Evolutionary conservation across 2,797 vertebrate species (phyloP), one percentile per base, ranked within the genome.

Genomic region (Tachyglossus aculeatus): DNA sequence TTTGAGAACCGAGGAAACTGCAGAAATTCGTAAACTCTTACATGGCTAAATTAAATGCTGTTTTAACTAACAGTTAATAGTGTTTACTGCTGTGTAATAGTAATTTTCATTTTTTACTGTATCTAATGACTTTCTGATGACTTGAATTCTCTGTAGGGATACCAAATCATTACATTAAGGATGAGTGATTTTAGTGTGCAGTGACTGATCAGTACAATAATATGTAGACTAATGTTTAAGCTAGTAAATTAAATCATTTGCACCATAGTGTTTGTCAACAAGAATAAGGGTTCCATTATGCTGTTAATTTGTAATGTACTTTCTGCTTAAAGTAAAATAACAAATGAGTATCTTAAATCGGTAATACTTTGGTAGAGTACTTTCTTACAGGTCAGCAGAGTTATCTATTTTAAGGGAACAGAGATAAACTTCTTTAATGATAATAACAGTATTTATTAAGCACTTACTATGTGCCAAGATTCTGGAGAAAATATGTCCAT

Each of bases 1-100:
- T 59, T 88, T 18, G 75, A 87, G 82, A 90, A 90, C 86, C 87
- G 90, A 92, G 88, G 82, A 93, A 91, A 91, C 88, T 89, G 82
- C 72, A 81, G 83, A 93, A 93, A 92, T 92, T 80, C 85, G 82
- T 88, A 92, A 92, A 91, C 88, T 92, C 85, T 92, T 93, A 86
- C 81, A 77, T 64, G 58, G 84, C 89, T 91, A 94, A 94, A 94
- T 94, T 93, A 94, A 94, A 94, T 94, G 93, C 88, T 93, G 88
- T 90, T 94, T 94, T 94, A 94, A 94, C 93, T 92, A 94, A 94
- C 91, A 92, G 91, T 92, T 94, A 94, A 94, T 94, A 94, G 91
- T 94, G 89, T 93, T 93, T 89, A 94, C 93, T 92, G 93, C 93
- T 93, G 92, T 89, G 92, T 93, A 91, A 91, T 93, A 92, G 92